Conservation (phyloP, 2,113 vertebrate species). For the Rhinolophus ferrumequinum region DNA sequence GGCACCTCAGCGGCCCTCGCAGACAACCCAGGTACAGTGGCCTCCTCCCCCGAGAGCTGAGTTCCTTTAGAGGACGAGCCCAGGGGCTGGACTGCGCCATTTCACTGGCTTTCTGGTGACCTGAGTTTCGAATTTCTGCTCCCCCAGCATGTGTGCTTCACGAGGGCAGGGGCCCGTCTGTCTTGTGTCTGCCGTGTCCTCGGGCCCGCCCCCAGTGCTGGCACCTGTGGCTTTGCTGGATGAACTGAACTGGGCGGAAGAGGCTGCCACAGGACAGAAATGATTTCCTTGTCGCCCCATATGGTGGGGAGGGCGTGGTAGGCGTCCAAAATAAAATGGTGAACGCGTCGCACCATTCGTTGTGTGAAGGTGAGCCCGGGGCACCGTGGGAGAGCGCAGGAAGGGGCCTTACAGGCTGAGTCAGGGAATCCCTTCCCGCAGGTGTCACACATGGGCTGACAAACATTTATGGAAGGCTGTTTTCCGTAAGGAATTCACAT, state of each 20-base stretch:
- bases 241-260: not conserved
- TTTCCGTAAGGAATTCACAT: not conserved
- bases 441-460: not conserved
- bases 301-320: too few relatives aligned
- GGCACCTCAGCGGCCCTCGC: not conserved
- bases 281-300: not conserved
- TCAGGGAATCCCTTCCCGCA: not conserved
- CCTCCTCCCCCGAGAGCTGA: too few relatives aligned
- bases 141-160: not conserved
- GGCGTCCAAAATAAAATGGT: not conserved
- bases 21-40: accelerated
- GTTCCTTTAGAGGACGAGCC: not conserved
- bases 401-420: not conserved
- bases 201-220: not conserved
- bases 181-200: accelerated
- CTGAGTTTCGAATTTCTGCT: too few relatives aligned
- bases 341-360: accelerated
- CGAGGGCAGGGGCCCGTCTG: accelerated
- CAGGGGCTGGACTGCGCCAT: not conserved
- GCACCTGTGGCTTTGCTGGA: not conserved
- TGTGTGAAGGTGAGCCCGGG: not conserved
- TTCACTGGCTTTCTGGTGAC: not conserved
- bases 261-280: not conserved
- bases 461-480: not conserved
- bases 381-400: not conserved